These are phyloP conservation scores for Gyrodactylus salaris DNA, from an alignment of 1,140 invertebrate genomes.

Conservation along the genomic window DNA sequence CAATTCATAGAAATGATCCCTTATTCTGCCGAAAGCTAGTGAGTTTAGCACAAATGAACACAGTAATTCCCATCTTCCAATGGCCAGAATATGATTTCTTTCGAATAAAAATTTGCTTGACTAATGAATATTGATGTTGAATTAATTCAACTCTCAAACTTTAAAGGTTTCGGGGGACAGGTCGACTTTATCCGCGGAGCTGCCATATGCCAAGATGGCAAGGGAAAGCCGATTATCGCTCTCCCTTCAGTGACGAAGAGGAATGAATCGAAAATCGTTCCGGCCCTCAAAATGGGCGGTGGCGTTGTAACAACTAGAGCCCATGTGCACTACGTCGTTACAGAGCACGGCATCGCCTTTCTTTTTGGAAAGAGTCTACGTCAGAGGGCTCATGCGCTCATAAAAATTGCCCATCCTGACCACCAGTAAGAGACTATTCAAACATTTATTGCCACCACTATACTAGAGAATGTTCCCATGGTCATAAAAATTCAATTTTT, in stretches of 20 bases:
- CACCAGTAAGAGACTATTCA: slow-evolving; percentile 26
- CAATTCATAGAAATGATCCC: too few relatives aligned
- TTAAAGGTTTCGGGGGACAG: slow-evolving; percentile 39
- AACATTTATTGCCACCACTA: background rate
- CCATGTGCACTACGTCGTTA: slow-evolving; percentile 64
- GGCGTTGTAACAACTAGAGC: slow-evolving; percentile 65
- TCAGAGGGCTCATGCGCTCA: slow-evolving; percentile 52
- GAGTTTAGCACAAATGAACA: too few relatives aligned
- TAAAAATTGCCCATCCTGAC: slow-evolving; percentile 54
- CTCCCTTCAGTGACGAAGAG: slow-evolving; percentile 46
- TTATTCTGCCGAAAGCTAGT: too few relatives aligned
- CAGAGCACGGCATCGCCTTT: slow-evolving; percentile 55
- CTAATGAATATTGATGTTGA: too few relatives aligned
- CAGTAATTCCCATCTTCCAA: too few relatives aligned
- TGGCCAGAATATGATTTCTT: too few relatives aligned
- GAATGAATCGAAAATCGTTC: slow-evolving; percentile 47
- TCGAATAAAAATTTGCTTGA: too few relatives aligned
- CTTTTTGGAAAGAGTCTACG: slow-evolving; percentile 55
- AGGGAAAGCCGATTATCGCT: slow-evolving; percentile 66
- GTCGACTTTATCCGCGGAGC: slow-evolving; percentile 81
- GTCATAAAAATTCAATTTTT: background rate
- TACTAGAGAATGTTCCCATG: background rate
- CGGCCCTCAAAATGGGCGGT: slow-evolving; percentile 30
- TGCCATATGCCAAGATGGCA: slow-evolving; percentile 45
- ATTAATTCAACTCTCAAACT: background rate